A percentile compares a stretch with the other conserved stretches of the same genome.
Evolutionary conservation across 2,113 vertebrate genomes (phyloP).

Genomic region (Urocitellus parryii): DNA sequence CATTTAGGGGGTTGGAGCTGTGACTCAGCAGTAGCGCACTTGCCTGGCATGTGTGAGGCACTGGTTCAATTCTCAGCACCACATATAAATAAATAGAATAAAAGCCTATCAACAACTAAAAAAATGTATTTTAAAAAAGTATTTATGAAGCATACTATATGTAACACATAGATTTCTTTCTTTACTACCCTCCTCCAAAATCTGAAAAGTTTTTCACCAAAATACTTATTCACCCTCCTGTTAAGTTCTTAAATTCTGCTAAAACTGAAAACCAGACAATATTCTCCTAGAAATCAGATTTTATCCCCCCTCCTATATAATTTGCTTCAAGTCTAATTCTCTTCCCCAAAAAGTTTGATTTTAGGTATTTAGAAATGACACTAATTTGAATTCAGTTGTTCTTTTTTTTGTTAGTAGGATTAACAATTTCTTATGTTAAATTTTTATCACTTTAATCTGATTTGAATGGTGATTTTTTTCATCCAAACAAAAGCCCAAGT

Average conservation of each 20-base stretch:
- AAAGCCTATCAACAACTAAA: too few relatives aligned
- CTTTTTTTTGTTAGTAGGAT: background rate
- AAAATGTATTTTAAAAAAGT: background rate
- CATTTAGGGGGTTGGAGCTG: background rate
- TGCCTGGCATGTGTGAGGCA: too few relatives aligned
- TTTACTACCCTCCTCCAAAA: background rate
- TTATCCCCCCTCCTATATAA: background rate
- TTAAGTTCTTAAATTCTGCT: background rate
- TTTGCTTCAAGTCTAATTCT: constrained; percentile 22
- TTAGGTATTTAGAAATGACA: constrained; percentile 36
- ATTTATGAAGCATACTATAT: background rate
- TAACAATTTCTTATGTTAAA: constrained; percentile 40
- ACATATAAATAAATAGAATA: too few relatives aligned
- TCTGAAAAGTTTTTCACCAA: constrained; percentile 38
- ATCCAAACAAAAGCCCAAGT: constrained; percentile 8
- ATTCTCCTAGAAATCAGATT: background rate
- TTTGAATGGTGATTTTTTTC: constrained; percentile 3
- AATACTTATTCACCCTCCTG: background rate
- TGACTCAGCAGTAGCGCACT: too few relatives aligned
- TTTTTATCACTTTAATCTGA: background rate
- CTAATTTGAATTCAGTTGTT: background rate
- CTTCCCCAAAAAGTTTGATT: background rate
- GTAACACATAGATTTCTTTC: background rate
- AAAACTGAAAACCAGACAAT: constrained; percentile 20
- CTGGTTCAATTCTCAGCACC: too few relatives aligned